These are phyloP conservation scores for Diabrotica virgifera DNA, from an alignment of 1,140 invertebrate genomes.

Conservation along the genomic window DNA sequence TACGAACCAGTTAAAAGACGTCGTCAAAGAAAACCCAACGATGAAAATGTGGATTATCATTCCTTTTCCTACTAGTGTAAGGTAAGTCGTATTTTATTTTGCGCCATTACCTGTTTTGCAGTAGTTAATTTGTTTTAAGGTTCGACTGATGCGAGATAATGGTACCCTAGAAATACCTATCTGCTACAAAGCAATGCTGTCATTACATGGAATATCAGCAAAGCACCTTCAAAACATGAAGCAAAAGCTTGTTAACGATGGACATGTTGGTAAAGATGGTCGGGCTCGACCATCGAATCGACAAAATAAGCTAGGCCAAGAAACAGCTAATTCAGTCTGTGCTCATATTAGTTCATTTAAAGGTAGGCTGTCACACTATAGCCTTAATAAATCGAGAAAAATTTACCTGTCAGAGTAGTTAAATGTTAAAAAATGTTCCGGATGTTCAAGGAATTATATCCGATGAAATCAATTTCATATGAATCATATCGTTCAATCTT, in stretches of 20 bases:
- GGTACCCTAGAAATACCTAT: not conserved
- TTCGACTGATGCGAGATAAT: not conserved
- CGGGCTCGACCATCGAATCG: too few relatives aligned
- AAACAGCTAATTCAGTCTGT: not conserved
- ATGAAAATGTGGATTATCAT: not conserved
- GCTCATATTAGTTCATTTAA: conserved; percentile 17
- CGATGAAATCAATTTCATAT: conserved; percentile 12
- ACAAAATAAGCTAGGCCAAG: not conserved
- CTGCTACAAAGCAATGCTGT: conserved; percentile 4
- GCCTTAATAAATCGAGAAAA: too few relatives aligned
- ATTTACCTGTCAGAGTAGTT: conserved; percentile 21
- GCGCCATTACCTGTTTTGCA: too few relatives aligned
- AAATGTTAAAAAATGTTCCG: conserved; percentile 23
- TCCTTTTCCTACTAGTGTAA: not conserved
- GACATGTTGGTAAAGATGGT: too few relatives aligned
- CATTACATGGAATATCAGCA: conserved; percentile 15
- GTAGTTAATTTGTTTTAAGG: too few relatives aligned
- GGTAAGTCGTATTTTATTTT: too few relatives aligned
- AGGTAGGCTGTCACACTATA: conserved; percentile 13
- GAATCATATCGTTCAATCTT: conserved; percentile 18
- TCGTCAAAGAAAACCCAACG: not conserved
- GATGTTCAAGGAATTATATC: conserved; percentile 20
- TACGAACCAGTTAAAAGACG: not conserved
- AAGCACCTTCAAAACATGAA: not conserved
- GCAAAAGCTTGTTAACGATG: not conserved